Evolutionary conservation across 1,140 invertebrate genomes (phyloP).

Genomic region (Paraescarpia echinospica): DNA sequence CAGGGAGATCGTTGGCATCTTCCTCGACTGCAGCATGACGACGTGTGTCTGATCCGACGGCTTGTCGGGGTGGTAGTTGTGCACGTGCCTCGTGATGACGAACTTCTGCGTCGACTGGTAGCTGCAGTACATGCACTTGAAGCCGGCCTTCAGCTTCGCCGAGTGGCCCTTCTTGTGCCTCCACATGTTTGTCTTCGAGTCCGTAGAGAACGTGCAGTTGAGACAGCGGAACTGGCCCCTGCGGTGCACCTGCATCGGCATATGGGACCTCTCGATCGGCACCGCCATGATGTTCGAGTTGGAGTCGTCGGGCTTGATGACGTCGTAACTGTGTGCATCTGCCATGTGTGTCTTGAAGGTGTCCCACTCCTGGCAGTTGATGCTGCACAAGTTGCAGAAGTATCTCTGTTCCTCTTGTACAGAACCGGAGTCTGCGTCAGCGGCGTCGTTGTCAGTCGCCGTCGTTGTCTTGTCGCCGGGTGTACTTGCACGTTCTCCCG

Average conservation of each 20-base stretch:
- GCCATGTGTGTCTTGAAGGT: not conserved
- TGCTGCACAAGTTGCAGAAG: not conserved
- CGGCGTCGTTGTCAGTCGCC: not conserved
- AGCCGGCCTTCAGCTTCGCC: not conserved
- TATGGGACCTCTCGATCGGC: not conserved
- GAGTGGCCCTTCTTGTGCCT: not conserved
- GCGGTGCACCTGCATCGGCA: not conserved
- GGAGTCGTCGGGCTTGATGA: not conserved
- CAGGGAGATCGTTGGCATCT: not conserved
- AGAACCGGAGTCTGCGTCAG: not conserved
- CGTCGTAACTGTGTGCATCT: not conserved
- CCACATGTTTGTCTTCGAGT: not conserved
- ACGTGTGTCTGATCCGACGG: not conserved
- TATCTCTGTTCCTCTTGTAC: not conserved
- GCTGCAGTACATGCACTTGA: not conserved
- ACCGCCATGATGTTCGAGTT: not conserved
- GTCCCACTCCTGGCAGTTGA: not conserved
- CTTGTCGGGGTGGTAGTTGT: not conserved
- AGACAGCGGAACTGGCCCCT: not conserved
- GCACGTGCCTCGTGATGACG: not conserved
- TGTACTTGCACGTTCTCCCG: not conserved
- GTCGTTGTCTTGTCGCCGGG: not conserved
- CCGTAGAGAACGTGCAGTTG: not conserved
- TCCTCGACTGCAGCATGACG: not conserved
- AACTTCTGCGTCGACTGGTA: not conserved